Conservation (phyloP, 1,140 invertebrate species). For the Lepidurus packardi region DNA sequence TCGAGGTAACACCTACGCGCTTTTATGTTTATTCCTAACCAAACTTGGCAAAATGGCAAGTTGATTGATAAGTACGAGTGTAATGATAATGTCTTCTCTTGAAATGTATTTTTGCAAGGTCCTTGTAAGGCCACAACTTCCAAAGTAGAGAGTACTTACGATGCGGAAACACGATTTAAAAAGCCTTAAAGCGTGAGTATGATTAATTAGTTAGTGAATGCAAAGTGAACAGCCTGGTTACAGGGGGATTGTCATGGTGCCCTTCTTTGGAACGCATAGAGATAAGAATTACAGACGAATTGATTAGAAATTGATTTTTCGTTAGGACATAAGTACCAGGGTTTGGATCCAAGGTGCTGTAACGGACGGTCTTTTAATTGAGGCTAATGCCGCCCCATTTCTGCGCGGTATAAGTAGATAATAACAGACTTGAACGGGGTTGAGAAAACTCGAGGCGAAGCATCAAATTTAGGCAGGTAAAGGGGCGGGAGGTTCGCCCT, state of each 20-base stretch:
- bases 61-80: no score
- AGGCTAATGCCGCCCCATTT: not conserved
- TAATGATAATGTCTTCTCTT: no score
- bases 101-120: no score
- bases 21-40: no score
- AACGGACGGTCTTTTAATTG: slow-evolving; percentile 5
- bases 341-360: not conserved
- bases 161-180: no score
- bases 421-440: slow-evolving; percentile 8
- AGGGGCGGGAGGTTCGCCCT: slow-evolving; percentile 19
- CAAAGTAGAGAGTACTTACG: no score
- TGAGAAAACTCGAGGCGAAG: not conserved
- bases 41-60: no score
- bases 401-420: slow-evolving; percentile 4
- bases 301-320: slow-evolving; percentile 16
- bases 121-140: no score
- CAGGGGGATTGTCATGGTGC: not conserved
- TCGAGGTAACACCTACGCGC: no score
- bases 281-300: not conserved
- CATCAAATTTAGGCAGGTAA: not conserved
- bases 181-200: no score
- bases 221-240: not conserved
- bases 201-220: not conserved
- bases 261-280: not conserved
- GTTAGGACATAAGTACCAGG: not conserved